Conservation (phyloP, 2,888 invertebrate genomes). For the Eupithecia subumbrata region DNA sequence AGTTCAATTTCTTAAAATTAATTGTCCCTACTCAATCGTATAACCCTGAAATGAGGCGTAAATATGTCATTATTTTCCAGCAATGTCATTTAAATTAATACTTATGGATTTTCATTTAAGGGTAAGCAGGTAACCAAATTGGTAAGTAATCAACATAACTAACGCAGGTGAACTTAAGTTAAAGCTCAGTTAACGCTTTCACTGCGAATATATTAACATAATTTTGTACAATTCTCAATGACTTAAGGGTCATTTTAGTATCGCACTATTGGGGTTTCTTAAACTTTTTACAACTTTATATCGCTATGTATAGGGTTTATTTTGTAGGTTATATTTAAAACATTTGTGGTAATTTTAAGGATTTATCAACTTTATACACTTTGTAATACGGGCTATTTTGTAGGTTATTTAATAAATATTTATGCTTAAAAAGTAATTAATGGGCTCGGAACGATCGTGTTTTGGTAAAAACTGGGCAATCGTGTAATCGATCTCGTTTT, state of each 20-base stretch:
- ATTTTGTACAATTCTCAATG: neutral
- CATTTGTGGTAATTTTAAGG: neutral
- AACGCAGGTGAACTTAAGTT: slow-evolving; percentile 31
- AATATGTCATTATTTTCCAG: neutral
- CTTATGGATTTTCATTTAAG: neutral
- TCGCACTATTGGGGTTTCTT: neutral
- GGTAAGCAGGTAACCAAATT: neutral
- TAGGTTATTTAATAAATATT: slow-evolving; percentile 50
- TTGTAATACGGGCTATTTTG: slow-evolving; percentile 3
- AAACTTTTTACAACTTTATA: neutral
- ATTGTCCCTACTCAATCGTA: neutral
- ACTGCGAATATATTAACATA: slow-evolving; percentile 75
- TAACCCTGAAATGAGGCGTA: neutral
- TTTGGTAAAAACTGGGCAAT: slow-evolving; percentile 65
- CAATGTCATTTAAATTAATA: neutral
- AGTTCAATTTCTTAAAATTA: too few species aligned
- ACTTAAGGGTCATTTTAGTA: slow-evolving; percentile 5
- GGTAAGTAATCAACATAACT: slow-evolving; percentile 8
- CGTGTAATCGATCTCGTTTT: slow-evolving; percentile 61
- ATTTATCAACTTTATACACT: neutral
- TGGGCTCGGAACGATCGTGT: slow-evolving; percentile 58
- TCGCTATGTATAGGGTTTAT: neutral
- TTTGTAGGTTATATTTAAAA: slow-evolving; percentile 25
- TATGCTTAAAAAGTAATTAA: slow-evolving; percentile 64
- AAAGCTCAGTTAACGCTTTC: slow-evolving; percentile 70